Evolutionary conservation across 2,113 vertebrate genomes (phyloP).

Genomic region (Rafetus swinhoei): DNA sequence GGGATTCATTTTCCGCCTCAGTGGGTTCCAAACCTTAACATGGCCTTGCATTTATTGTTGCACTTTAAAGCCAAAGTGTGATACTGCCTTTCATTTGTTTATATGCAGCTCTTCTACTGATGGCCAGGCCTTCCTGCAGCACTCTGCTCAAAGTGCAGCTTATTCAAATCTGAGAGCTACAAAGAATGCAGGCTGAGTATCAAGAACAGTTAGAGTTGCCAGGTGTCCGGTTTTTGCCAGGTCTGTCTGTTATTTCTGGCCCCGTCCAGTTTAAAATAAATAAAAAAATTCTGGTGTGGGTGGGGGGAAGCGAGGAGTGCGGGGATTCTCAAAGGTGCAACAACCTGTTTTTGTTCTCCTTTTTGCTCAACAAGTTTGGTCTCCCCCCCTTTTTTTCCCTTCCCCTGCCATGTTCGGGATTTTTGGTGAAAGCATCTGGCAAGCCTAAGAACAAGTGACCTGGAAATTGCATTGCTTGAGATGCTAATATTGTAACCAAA

Average conservation of each 20-base stretch:
- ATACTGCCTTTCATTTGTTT: background rate
- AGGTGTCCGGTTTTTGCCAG: too few relatives aligned
- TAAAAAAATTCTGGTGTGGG: too few relatives aligned
- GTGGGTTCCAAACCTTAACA: background rate
- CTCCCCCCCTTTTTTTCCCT: too few relatives aligned
- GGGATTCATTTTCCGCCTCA: background rate
- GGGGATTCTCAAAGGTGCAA: too few relatives aligned
- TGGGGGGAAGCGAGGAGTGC: too few relatives aligned
- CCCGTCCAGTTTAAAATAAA: too few relatives aligned
- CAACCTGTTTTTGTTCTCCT: too few relatives aligned
- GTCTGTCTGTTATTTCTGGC: too few relatives aligned
- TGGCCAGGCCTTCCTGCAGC: background rate
- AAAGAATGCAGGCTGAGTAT: background rate
- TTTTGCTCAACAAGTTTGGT: too few relatives aligned
- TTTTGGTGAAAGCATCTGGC: too few relatives aligned
- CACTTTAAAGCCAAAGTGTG: slow-evolving; percentile 24
- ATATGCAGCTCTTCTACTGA: background rate
- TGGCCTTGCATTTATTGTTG: background rate
- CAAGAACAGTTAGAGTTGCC: background rate
- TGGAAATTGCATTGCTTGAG: background rate
- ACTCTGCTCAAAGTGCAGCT: background rate
- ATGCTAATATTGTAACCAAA: background rate
- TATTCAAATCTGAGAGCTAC: background rate
- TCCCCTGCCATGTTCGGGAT: too few relatives aligned
- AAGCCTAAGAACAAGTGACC: background rate